These are phyloP conservation scores for Parauchenoglanis ngamensis DNA, from an alignment of 2,797 vertebrate genomes.

Conservation along the genomic window DNA sequence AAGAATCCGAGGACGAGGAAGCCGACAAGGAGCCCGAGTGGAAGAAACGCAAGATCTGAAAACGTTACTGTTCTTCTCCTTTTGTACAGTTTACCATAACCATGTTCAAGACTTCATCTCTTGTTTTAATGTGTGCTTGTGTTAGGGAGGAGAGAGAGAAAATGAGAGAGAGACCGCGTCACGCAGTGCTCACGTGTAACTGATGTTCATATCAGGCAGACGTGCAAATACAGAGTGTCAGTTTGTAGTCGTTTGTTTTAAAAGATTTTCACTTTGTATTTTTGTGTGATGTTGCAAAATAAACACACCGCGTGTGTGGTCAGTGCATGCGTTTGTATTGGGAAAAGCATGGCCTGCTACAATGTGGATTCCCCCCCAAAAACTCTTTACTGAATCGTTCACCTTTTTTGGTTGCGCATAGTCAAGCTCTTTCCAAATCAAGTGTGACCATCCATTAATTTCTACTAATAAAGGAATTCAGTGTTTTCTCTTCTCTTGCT, in stretches of 20 bases:
- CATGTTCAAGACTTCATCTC: not conserved
- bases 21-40: constrained; percentile 91
- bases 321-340: not conserved
- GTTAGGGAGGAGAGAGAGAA: no score
- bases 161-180: not conserved
- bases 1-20: constrained; percentile 91
- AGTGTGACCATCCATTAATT: constrained; percentile 19
- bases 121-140: not conserved
- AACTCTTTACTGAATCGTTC: not conserved
- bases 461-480: constrained; percentile 15
- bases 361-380: not conserved
- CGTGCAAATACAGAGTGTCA: constrained; percentile 11
- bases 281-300: constrained; percentile 39
- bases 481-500: not conserved
- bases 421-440: constrained; percentile 7
- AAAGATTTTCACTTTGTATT: constrained; percentile 20
- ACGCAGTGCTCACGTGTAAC: not conserved
- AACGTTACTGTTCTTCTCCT: constrained; percentile 7
- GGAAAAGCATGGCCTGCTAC: not conserved
- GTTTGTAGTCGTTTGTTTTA: not conserved
- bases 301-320: constrained; percentile 30
- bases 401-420: constrained; percentile 37
- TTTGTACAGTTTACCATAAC: not conserved
- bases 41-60: constrained; percentile 98
- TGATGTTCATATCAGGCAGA: not conserved